Evolutionary conservation across 2,797 vertebrate genomes (phyloP), one percentile per base, ranked within the genome.

Genomic region (Halcyon leucocephala): DNA sequence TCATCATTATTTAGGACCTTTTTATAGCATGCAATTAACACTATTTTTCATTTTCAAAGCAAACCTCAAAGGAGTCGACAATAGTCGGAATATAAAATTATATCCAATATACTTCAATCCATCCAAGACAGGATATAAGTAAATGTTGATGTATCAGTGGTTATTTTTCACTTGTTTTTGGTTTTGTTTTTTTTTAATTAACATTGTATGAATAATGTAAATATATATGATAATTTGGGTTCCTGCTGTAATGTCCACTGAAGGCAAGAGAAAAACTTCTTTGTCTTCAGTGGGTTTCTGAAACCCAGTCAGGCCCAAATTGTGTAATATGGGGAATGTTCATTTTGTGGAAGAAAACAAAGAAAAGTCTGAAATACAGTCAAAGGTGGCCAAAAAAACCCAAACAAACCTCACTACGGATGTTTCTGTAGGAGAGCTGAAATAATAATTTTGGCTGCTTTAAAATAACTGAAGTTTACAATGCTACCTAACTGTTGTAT

Each of bases 11-110:
- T 96, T 41, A 95, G 83, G 92, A 73, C 72, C 67, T 95, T 94
- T 86, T 90, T 95, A 60, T 70, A 82, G 49, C 90, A 93, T 81
- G 84, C 67, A 52, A 86, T 84, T 77, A 96, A 89, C 2, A 89
- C 96, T 94, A 82, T 90, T 97, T 94, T 95, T 96, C 95, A 69
- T 98, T 95, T 83, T 93, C 90, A 93, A 98, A 98, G 98, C 95
- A 97, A 98, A 95, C 88, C 91, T 95, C 85, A 89, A 52, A 76
- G 67, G 72, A 97, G 67, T 44, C 86, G 96, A 94, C 97, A 95
- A 96, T 92, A 96, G 76, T 95, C 80, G 67, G 49, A 94, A 41
- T 60, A 25, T 61, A 66, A 74, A 96, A 80, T 41, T 89, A 55
- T 84, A 89, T 92, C 57, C 49, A 77, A 21, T 73, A 16, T 52